Conservation (phyloP, 2,888 invertebrate species). For the Notocelia uddmanniana region DNA sequence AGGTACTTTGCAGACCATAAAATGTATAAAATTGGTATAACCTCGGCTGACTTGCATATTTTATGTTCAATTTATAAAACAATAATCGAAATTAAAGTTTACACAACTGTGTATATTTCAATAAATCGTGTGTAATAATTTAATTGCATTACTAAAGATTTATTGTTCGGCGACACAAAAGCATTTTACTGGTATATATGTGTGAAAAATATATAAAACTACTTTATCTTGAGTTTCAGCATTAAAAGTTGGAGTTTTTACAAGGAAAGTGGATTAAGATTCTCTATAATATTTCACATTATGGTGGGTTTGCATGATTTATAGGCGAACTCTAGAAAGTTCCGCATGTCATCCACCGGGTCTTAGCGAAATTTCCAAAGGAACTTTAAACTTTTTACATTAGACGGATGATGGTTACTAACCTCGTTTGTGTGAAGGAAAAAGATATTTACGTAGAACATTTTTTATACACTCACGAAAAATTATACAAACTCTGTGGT, state of each 20-base stretch:
- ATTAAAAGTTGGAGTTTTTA: slow-evolving; percentile 77
- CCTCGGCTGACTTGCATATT: no score
- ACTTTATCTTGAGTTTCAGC: slow-evolving; percentile 70
- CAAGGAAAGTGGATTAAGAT: slow-evolving; percentile 82
- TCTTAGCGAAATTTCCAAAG: slow-evolving; percentile 73
- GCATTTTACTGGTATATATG: slow-evolving; percentile 37
- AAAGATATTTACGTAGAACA: slow-evolving; percentile 11
- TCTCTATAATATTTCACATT: slow-evolving; percentile 79
- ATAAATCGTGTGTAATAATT: no score
- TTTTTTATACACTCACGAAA: neutral
- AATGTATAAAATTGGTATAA: no score
- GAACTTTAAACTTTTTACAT: slow-evolving; percentile 80
- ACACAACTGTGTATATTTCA: no score
- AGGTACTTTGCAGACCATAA: no score
- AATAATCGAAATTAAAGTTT: no score
- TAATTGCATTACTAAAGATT: neutral
- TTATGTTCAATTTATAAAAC: no score
- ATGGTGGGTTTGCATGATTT: slow-evolving; percentile 79
- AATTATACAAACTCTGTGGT: neutral
- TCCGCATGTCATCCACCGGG: slow-evolving; percentile 81
- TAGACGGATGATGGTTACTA: slow-evolving; percentile 66
- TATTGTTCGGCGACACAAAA: neutral
- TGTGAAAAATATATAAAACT: slow-evolving; percentile 61
- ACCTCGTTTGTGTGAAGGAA: slow-evolving; percentile 39
- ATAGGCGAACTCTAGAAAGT: slow-evolving; percentile 79